Base-by-base conservation (phyloP, 2,888 invertebrate species). In the Perithous albicinctus region DNA sequence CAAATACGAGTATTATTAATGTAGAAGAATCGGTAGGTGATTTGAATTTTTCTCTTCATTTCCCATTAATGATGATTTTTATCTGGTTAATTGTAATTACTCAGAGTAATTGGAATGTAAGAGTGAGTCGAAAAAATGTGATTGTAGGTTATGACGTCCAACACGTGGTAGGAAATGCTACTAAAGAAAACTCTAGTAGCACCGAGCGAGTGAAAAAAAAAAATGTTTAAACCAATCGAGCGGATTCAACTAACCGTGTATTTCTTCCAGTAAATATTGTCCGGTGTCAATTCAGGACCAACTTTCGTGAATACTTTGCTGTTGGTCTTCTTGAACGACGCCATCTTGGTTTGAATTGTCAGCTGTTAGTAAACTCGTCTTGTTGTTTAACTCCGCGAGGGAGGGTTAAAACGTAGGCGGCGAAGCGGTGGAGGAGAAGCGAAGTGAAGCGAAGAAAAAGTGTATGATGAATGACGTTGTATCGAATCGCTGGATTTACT, bases 241-340 rank as follows among this genome's bases (percentile, higher is more conserved):
- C 18, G 20, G 4, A 48, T 72, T 67, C 35, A 59, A 93, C 94
- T 94, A 94, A 98, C 98, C 88, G 96, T 96, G 90, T 98, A 94
- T 92, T 97, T 96, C 90, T 97, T 97, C 98, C 98, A 99, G 90
- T 98, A 98, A 83, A 96, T 91, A 85, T 95, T 95, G 93, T 98
- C 98, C 29, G 96, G 95, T 1, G 97, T 97, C 75, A 95, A 92
- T 85, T 95, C 95, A 63, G 95, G 94, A 0, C 95, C 94, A 67
- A 94, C 94, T 91, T 96, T 96, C 85, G 95, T 94, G 90, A 95
- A 96, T 29, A 95, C 94, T 88, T 96, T 95, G 69, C 95, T 94
- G 90, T 96, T 96, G 72, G 96, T 95, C 93, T 95, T 96, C 92
- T 97, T 97, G 91, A 96, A 96, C 78, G 94, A 92, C 85, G 94